phyloP scores from a whole-genome alignment of 2,888 invertebrate species.

The Oligia strigilis region DNA sequence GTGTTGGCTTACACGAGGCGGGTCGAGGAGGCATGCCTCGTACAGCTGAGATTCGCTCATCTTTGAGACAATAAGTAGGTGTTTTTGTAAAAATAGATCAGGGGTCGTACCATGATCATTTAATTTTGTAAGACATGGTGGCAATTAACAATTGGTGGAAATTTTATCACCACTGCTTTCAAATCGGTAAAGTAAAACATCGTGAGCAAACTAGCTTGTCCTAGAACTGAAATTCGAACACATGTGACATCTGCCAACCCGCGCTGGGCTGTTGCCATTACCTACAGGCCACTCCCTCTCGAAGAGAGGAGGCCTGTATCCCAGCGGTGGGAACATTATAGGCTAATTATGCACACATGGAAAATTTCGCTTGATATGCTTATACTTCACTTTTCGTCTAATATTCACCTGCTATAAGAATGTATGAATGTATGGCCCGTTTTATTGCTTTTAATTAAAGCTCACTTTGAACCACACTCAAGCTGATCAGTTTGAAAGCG shows the following conservation, averaged over 20 bases:
- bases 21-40: conserved; percentile 1
- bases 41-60: conserved; percentile 10
- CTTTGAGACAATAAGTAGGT: background rate
- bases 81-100: background rate
- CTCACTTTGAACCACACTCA: background rate
- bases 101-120: background rate
- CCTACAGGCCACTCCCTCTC: too few species aligned
- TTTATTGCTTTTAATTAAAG: background rate
- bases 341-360: background rate
- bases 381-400: background rate
- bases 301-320: too few species aligned
- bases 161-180: too few species aligned
- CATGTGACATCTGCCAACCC: background rate
- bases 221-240: too few species aligned
- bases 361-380: background rate
- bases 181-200: too few species aligned
- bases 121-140: background rate
- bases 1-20: conserved; percentile 68
- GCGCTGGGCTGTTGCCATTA: background rate
- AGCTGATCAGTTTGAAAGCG: background rate
- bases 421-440: background rate
- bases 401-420: background rate
- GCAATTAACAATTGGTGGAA: background rate
- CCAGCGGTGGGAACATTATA: too few species aligned
- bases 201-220: too few species aligned